phyloP scores from a whole-genome alignment of 2,797 vertebrate genomes.

The Gorsachius magnificus region DNA sequence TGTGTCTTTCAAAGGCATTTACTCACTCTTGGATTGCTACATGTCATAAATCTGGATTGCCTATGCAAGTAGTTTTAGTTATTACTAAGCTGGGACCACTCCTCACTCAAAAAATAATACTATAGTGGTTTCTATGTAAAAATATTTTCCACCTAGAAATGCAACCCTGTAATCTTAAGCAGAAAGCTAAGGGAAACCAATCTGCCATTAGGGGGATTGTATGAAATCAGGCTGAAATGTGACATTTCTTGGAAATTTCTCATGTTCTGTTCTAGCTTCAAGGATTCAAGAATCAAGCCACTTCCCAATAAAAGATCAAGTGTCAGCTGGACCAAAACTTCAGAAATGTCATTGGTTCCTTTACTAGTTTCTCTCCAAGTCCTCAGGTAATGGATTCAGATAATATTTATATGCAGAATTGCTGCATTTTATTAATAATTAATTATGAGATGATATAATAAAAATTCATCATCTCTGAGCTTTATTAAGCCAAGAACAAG shows the following conservation, averaged over 20 bases:
- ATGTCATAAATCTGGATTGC: neutral
- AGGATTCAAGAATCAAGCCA: neutral
- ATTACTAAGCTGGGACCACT: neutral
- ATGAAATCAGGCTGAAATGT: neutral
- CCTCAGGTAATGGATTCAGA: neutral
- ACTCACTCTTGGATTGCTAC: neutral
- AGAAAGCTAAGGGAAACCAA: neutral
- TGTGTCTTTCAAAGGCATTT: neutral
- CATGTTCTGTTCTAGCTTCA: neutral
- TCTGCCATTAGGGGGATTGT: neutral
- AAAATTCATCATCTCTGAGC: neutral
- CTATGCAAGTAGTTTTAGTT: neutral
- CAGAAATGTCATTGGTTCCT: neutral
- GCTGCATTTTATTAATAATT: neutral
- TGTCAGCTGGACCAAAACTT: neutral
- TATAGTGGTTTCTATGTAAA: neutral
- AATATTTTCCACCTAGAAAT: neutral
- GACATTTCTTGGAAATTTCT: neutral
- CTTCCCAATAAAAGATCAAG: neutral
- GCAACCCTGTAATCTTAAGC: neutral
- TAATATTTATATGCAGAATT: neutral
- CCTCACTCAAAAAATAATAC: neutral
- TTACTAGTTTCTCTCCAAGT: neutral
- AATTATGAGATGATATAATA: neutral
- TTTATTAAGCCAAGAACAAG: neutral